Conservation (phyloP, 2,797 vertebrate genomes). For the Nothura maculosa region DNA sequence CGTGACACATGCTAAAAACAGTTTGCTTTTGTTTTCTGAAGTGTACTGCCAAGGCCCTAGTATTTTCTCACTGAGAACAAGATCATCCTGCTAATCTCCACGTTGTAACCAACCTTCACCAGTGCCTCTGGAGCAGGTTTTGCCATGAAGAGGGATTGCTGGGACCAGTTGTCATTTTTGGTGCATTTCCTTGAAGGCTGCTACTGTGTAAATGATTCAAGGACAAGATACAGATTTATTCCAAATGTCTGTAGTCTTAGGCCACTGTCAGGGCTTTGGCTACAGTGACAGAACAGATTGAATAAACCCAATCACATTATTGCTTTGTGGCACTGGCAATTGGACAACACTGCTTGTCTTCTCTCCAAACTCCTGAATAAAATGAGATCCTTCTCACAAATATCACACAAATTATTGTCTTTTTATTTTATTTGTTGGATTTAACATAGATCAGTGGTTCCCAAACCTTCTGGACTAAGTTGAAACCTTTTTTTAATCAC, state of each 20-base stretch:
- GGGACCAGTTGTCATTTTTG: background rate
- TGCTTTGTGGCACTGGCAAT: background rate
- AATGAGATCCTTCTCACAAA: background rate
- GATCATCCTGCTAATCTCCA: background rate
- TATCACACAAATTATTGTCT: too few species aligned
- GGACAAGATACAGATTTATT: background rate
- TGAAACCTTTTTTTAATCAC: background rate
- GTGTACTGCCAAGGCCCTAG: background rate
- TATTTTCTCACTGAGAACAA: background rate
- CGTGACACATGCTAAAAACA: background rate
- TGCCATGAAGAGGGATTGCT: background rate
- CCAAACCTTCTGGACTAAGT: background rate
- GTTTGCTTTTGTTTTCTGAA: accelerated
- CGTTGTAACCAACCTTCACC: background rate
- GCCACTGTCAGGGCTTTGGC: background rate
- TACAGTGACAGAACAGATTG: background rate
- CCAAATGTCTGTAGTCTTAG: background rate
- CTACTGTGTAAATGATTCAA: background rate
- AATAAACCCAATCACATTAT: background rate
- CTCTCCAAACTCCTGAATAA: background rate
- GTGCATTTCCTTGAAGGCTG: background rate
- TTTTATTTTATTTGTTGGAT: background rate
- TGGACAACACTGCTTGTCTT: background rate
- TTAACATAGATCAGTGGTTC: background rate
- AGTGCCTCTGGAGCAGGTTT: background rate